Percentiles rank a stretch among this genome's conserved stretches.
phyloP scores from a whole-genome alignment of 1,140 invertebrate genomes.

The Drosophila lacertosa region DNA sequence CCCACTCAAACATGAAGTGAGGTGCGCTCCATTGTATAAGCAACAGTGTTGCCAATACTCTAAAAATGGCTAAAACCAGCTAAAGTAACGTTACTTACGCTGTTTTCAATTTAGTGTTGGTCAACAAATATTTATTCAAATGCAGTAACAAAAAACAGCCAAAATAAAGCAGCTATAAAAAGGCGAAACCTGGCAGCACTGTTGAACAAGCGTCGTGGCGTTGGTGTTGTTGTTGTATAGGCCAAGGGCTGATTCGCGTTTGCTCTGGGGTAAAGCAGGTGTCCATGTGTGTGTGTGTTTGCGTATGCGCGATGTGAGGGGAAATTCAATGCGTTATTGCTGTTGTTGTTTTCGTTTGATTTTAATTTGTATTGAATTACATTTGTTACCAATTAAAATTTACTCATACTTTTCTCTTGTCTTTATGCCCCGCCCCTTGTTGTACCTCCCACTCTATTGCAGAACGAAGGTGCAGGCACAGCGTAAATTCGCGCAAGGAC shows the following conservation, averaged over 20 bases:
- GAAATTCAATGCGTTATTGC: conserved; percentile 41
- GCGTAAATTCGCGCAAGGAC: conserved; percentile 95
- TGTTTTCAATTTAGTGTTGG: not conserved
- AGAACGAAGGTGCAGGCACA: conserved; percentile 94
- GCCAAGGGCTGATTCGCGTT: conserved; percentile 66
- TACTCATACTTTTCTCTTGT: conserved; percentile 28
- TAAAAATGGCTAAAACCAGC: conserved; percentile 17
- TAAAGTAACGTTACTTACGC: not conserved
- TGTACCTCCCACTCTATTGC: conserved; percentile 42
- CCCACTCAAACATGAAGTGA: conserved; percentile 19
- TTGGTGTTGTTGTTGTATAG: conserved; percentile 45
- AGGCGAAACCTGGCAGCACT: conserved; percentile 20
- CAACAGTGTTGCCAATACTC: conserved; percentile 31
- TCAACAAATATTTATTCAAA: not conserved
- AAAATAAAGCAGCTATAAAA: conserved; percentile 11
- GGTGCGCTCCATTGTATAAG: conserved; percentile 43
- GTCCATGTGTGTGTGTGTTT: conserved; percentile 14
- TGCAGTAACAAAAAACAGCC: not conserved
- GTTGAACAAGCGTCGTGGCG: conserved; percentile 64
- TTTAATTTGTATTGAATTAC: conserved; percentile 56
- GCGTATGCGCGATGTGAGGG: conserved; percentile 13
- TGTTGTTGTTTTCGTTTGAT: conserved; percentile 49
- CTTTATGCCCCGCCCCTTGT: not conserved
- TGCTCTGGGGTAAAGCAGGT: conserved; percentile 47
- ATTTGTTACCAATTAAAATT: conserved; percentile 54